Evolutionary conservation across 2,113 vertebrate species (phyloP).

Genomic region (Rhinichthys klamathensis): DNA sequence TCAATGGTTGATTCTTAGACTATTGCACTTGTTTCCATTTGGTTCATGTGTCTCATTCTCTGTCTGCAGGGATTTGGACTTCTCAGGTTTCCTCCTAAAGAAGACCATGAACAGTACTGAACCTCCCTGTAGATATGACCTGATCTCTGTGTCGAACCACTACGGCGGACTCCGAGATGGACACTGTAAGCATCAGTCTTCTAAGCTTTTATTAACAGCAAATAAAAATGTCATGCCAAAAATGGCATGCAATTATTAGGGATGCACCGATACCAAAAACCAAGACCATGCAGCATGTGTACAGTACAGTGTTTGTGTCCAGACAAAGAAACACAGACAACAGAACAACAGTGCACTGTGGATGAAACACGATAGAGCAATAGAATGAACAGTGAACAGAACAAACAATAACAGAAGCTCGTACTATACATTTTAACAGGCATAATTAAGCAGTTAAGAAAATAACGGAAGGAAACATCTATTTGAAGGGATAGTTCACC

Average conservation of each 20-base stretch:
- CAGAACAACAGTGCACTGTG: no score
- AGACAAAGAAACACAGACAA: no score
- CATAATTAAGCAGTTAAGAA: no score
- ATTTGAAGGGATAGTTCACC: no score
- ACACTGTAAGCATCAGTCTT: constrained; percentile 77
- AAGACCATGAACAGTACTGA: constrained; percentile 71
- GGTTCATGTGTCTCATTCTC: background rate
- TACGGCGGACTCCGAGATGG: constrained; percentile 87
- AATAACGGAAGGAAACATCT: no score
- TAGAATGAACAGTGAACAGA: no score
- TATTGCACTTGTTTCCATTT: background rate
- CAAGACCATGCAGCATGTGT: no score
- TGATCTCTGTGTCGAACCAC: constrained; percentile 90
- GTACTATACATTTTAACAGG: no score
- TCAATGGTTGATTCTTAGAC: background rate
- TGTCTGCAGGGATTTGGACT: constrained; percentile 80
- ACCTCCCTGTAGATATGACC: constrained; percentile 83
- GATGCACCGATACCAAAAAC: no score
- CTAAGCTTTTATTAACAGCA: background rate
- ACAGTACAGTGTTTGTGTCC: no score
- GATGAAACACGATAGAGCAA: no score
- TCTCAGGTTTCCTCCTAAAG: constrained; percentile 82
- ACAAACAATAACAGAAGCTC: no score
- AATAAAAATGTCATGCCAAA: background rate
- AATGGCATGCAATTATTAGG: background rate